Evolutionary conservation across 2,113 vertebrate genomes (phyloP).

Genomic region (Fregetta grallaria): DNA sequence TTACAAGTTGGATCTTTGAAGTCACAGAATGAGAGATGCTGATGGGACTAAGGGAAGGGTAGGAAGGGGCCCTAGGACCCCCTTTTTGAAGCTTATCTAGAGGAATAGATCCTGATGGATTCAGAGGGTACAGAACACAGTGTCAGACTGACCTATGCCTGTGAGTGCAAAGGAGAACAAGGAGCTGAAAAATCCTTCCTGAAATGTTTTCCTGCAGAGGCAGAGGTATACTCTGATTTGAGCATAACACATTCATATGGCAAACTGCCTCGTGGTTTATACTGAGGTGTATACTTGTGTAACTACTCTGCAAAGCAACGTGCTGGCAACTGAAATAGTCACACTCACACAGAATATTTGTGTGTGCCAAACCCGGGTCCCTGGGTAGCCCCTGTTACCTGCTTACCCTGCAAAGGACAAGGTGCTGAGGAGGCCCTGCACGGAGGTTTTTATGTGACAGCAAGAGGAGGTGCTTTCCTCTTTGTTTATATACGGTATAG

Average conservation of each 20-base stretch:
- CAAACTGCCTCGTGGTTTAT: background rate
- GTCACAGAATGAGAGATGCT: background rate
- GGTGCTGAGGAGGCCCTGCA: background rate
- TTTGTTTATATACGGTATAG: background rate
- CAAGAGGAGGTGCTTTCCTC: background rate
- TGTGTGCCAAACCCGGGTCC: background rate
- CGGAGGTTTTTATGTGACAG: background rate
- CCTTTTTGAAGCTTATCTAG: background rate
- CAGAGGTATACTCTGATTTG: background rate
- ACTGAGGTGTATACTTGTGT: no score
- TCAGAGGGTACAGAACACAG: accelerated
- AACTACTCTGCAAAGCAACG: background rate
- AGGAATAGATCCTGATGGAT: background rate
- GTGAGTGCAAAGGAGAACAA: background rate
- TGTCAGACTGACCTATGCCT: background rate
- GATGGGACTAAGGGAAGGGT: background rate
- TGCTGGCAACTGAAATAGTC: background rate
- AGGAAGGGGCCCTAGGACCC: background rate
- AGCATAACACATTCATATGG: accelerated
- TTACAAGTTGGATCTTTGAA: background rate
- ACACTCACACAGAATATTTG: background rate
- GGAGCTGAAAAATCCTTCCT: background rate
- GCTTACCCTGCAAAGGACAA: background rate
- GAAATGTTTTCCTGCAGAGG: background rate
- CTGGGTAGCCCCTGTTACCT: background rate